Conservation (phyloP, 2,797 vertebrate species). For the Eulemur mongoz region DNA sequence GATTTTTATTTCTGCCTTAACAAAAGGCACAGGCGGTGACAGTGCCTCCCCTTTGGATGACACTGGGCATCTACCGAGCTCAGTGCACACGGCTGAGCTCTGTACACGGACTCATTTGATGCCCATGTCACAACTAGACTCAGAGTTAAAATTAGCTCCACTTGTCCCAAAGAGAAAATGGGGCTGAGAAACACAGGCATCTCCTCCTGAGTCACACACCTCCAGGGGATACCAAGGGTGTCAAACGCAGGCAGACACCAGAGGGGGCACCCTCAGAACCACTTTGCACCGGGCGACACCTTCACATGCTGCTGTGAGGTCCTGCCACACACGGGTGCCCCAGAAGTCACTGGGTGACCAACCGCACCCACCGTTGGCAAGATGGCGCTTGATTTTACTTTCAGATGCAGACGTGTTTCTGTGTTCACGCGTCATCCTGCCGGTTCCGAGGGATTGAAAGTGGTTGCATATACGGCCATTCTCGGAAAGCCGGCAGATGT, state of each 20-base stretch:
- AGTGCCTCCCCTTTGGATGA: background rate
- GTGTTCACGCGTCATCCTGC: background rate
- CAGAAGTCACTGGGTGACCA: rapidly evolving
- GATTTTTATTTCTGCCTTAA: background rate
- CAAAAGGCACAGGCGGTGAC: no score
- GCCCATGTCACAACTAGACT: rapidly evolving
- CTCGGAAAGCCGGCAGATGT: background rate
- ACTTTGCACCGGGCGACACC: rapidly evolving
- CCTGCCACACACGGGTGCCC: rapidly evolving
- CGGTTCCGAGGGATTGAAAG: background rate
- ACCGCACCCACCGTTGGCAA: rapidly evolving
- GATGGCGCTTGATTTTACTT: rapidly evolving
- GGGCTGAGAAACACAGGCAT: background rate
- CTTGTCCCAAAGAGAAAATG: rapidly evolving
- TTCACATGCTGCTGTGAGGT: rapidly evolving
- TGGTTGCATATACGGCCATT: rapidly evolving
- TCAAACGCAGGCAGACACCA: rapidly evolving
- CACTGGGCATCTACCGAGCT: no score
- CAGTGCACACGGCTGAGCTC: rapidly evolving
- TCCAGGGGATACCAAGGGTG: rapidly evolving
- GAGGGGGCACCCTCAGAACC: rapidly evolving
- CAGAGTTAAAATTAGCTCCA: rapidly evolving
- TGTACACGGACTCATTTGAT: rapidly evolving
- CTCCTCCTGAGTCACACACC: rapidly evolving
- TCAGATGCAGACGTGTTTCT: background rate